Percentiles rank a stretch among this genome's conserved stretches.
Evolutionary conservation across 2,797 vertebrate species (phyloP).

Genomic region (Hippopotamyrus pictus): DNA sequence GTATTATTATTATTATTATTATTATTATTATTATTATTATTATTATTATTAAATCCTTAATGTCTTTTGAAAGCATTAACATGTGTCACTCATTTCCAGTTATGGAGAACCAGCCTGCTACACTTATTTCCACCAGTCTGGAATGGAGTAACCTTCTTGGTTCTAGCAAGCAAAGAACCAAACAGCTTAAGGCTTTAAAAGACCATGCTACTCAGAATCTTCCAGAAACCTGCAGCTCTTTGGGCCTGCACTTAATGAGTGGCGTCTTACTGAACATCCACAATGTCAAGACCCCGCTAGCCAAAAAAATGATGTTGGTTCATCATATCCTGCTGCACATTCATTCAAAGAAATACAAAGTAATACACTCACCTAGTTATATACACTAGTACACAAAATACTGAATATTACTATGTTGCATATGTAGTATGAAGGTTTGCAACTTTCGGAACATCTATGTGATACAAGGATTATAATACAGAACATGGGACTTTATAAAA

Average conservation of each 20-base stretch:
- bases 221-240: not conserved
- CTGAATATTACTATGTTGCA: not conserved
- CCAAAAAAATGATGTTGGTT: not conserved
- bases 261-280: not conserved
- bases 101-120: not conserved
- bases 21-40: too few relatives aligned
- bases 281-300: not conserved
- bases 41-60: too few relatives aligned
- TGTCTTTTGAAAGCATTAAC: not conserved
- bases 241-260: not conserved
- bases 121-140: not conserved
- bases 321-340: not conserved
- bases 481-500: not conserved
- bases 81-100: not conserved
- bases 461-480: not conserved
- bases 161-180: not conserved
- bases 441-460: not conserved
- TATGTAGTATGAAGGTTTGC: not conserved
- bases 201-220: not conserved
- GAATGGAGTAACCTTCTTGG: not conserved
- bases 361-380: not conserved
- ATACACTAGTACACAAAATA: not conserved
- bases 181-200: not conserved
- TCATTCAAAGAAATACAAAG: not conserved
- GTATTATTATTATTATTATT: too few relatives aligned